Conservation (phyloP, 2,113 vertebrate species). For the Acinonyx jubatus region DNA sequence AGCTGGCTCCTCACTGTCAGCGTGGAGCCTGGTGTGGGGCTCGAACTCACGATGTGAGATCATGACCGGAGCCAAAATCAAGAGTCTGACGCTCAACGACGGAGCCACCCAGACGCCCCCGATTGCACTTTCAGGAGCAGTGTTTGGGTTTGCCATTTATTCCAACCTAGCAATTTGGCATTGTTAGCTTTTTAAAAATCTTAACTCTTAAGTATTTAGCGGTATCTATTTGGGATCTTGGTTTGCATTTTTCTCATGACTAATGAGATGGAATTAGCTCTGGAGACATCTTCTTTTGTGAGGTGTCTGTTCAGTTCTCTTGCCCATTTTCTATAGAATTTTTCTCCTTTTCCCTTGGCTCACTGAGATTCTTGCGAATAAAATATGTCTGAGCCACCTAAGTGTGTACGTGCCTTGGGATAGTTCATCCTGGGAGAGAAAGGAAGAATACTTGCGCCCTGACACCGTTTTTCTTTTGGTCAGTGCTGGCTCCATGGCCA, state of each 20-base stretch:
- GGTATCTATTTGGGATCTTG: not conserved
- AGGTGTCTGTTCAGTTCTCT: not conserved
- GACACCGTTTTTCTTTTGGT: not conserved
- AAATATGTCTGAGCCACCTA: not conserved
- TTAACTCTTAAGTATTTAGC: not conserved
- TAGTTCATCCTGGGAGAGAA: not conserved
- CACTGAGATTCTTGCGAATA: not conserved
- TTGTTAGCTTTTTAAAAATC: not conserved
- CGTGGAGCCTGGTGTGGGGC: no score
- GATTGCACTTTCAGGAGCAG: accelerated
- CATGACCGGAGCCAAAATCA: no score
- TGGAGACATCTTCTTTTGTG: not conserved
- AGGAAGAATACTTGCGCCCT: not conserved
- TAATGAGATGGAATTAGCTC: not conserved
- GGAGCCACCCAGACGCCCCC: no score
- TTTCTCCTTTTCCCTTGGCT: not conserved
- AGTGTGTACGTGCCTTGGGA: not conserved
- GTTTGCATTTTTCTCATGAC: slow-evolving; percentile 18
- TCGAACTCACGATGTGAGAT: no score
- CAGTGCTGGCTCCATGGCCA: not conserved
- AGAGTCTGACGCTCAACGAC: no score
- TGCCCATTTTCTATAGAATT: not conserved
- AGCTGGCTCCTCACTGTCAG: no score
- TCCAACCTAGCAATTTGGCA: not conserved
- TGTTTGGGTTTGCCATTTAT: not conserved